These are phyloP conservation scores for Siderastrea siderea DNA, from an alignment of 92 coral and sea anemone genomes.

Conservation along the genomic window DNA sequence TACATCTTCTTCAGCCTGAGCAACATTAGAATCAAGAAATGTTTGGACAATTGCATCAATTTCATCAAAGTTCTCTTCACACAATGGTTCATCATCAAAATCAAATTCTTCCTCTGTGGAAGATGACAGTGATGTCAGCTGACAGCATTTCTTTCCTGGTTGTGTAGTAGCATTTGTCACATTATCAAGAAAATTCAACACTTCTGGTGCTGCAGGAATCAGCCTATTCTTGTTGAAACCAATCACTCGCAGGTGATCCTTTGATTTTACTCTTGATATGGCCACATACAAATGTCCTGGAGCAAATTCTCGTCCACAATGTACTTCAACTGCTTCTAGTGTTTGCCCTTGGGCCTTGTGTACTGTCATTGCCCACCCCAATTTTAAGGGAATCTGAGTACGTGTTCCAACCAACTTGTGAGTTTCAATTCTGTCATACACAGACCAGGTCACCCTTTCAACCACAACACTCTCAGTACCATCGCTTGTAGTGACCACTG, in stretches of 20 bases:
- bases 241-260: neutral
- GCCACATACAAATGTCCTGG: slow-evolving; percentile 61
- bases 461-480: neutral
- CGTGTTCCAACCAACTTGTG: slow-evolving; percentile 30
- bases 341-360: slow-evolving; percentile 63
- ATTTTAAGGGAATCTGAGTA: slow-evolving; percentile 16
- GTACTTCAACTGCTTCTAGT: slow-evolving; percentile 44
- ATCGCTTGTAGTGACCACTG: slow-evolving; percentile 15
- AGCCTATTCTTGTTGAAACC: neutral
- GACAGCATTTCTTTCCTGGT: neutral
- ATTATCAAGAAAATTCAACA: neutral
- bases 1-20: neutral
- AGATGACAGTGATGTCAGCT: neutral
- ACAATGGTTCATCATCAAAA: neutral
- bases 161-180: neutral
- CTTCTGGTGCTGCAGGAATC: neutral
- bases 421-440: slow-evolving; percentile 25
- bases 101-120: neutral
- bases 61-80: neutral
- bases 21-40: neutral
- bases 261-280: slow-evolving; percentile 11
- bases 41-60: neutral
- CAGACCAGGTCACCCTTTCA: slow-evolving; percentile 27
- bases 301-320: slow-evolving; percentile 59
- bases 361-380: slow-evolving; percentile 35